These are phyloP conservation scores for Solea solea DNA, from an alignment of 2,113 vertebrate genomes.

Conservation along the genomic window DNA sequence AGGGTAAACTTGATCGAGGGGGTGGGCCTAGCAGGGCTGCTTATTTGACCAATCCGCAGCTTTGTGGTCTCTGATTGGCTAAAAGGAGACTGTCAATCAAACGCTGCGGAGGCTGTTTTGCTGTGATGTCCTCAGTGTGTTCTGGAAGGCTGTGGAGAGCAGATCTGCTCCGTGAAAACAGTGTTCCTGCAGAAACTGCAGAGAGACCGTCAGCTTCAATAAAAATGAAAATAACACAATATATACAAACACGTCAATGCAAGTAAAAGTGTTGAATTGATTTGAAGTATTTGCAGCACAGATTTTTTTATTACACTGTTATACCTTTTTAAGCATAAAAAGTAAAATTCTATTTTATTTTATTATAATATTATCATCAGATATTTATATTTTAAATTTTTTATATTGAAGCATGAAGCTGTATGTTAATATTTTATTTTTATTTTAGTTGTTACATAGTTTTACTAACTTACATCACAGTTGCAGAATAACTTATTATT, in stretches of 20 bases:
- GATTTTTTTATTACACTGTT: too few species aligned
- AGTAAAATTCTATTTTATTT: too few species aligned
- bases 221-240: not conserved
- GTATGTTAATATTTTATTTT: too few species aligned
- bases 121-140: constrained; percentile 24
- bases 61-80: constrained; percentile 66
- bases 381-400: too few species aligned
- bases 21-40: constrained; percentile 3
- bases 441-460: too few species aligned
- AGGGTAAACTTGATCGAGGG: constrained; percentile 9
- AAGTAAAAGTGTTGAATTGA: not conserved
- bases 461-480: too few species aligned
- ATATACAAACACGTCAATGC: not conserved
- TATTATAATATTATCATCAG: too few species aligned
- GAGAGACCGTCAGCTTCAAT: not conserved
- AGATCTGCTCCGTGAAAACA: constrained; percentile 16
- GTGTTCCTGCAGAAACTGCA: not conserved
- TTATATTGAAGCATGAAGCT: too few species aligned
- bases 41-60: constrained; percentile 58
- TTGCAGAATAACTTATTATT: too few species aligned
- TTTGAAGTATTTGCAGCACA: too few species aligned
- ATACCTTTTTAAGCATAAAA: too few species aligned
- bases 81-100: constrained; percentile 68
- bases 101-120: constrained; percentile 12
- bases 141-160: constrained; percentile 14